Evolutionary conservation across 2,888 invertebrate genomes (phyloP), one percentile per base, ranked within the genome.

Genomic region (Biston stratarius): DNA sequence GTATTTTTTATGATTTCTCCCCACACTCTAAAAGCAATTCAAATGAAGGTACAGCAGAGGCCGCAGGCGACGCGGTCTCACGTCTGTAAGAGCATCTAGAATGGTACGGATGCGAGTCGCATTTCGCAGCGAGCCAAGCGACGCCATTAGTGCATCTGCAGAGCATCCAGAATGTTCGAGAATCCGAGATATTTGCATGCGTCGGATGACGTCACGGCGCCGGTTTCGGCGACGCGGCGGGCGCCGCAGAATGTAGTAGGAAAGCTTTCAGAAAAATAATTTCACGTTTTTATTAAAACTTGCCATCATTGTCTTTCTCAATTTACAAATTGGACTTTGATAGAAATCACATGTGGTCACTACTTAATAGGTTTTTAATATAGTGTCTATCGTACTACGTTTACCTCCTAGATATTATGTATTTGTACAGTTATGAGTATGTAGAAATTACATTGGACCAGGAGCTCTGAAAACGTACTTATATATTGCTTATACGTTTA

Each of bases 121-220:
- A 82, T 82, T 80, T 82, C 77, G 79, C 74, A 52, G n/a, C 74
- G 80, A 74, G 74, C 75, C 77, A 78, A 77, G 77, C 74, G 73
- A 77, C 75, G 77, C 82, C 81, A 83, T 83, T 83, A 82, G 77
- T 78, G 82, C 80, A 80, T 84, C 80, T 80, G 78, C 75, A 80
- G 77, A 80, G 78, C 77, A 60, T 70, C 72, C 61, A 58, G 76
- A 76, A 76, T 65, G 62, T 75, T 76, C 73, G 67, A 73, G 74
- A 74, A 72, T 74, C 61, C 69, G 49, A 74, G 73, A 77, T 72
- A 77, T 77, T 77, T 75, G 77, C 74, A 75, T 77, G 70, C 65
- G 64, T 64, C 70, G 68, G 55, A 61, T 77, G 77, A 74, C 73
- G 77, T 74, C 74, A 77, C 74, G 70, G 48, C 70, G 55, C 48